These are phyloP conservation scores for Machimus atricapillus DNA, from an alignment of 2,888 invertebrate genomes.

Conservation along the genomic window DNA sequence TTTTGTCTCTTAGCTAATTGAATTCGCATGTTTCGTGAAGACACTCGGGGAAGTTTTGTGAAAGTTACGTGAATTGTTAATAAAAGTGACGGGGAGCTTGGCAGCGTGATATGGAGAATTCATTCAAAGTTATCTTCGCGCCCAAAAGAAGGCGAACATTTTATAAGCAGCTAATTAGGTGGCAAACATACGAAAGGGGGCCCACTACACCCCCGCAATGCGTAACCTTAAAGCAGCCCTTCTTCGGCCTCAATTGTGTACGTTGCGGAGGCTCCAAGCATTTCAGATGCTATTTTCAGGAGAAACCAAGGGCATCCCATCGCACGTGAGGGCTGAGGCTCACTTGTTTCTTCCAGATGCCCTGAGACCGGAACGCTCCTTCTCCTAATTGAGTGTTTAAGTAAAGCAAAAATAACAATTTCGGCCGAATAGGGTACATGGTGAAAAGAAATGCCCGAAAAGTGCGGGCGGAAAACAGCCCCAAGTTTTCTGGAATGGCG, in stretches of 20 bases:
- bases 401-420: slow-evolving; percentile 35
- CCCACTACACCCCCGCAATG: neutral
- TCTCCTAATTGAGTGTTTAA: slow-evolving; percentile 38
- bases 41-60: slow-evolving; percentile 19
- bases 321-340: neutral
- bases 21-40: slow-evolving; percentile 37
- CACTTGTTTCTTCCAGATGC: neutral
- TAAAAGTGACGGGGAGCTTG: slow-evolving; percentile 16
- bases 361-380: neutral
- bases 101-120: slow-evolving; percentile 19
- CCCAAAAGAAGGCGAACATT: neutral
- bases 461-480: slow-evolving; percentile 43
- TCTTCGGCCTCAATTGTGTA: neutral
- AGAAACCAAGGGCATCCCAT: neutral
- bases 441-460: neutral
- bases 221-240: neutral
- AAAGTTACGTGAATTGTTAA: slow-evolving; percentile 37
- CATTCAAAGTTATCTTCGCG: slow-evolving; percentile 26
- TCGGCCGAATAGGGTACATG: neutral
- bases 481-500: slow-evolving; percentile 44
- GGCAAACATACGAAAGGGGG: neutral
- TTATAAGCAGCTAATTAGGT: slow-evolving; percentile 11
- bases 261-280: neutral
- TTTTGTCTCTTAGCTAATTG: slow-evolving; percentile 37
- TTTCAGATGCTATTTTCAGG: neutral